Evolutionary conservation across 2,797 vertebrate genomes (phyloP).

Genomic region (Enteromius paludinosus): DNA sequence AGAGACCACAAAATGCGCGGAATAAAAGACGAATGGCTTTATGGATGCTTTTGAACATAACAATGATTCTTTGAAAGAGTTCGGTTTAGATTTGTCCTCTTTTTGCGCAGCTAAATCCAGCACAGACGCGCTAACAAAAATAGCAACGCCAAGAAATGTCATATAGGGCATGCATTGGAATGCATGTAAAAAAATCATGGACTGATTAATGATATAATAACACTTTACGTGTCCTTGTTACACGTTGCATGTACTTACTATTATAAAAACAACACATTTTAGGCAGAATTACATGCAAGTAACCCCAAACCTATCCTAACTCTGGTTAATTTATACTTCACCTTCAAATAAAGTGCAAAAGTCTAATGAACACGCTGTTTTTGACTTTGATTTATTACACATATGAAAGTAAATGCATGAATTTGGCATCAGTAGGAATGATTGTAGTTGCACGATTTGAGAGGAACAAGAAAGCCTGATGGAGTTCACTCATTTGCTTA

Average conservation of each 20-base stretch:
- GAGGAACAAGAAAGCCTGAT: neutral
- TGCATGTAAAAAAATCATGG: neutral
- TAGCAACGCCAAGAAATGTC: neutral
- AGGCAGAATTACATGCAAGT: neutral
- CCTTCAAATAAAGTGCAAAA: neutral
- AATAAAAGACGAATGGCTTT: slow-evolving; percentile 76
- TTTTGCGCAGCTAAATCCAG: slow-evolving; percentile 79
- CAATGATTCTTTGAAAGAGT: slow-evolving; percentile 81
- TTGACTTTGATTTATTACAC: neutral
- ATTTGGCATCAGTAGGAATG: neutral
- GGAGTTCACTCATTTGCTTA: neutral
- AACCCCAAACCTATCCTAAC: neutral
- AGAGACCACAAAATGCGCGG: slow-evolving; percentile 67
- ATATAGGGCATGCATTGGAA: neutral
- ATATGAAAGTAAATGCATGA: neutral
- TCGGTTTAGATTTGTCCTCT: slow-evolving; percentile 74
- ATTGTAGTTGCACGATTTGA: neutral
- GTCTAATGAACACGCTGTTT: too few relatives aligned
- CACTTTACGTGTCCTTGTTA: neutral
- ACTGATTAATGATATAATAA: neutral
- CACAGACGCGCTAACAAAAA: slow-evolving; percentile 57
- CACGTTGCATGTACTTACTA: neutral
- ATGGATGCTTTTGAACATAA: slow-evolving; percentile 83
- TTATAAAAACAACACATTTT: neutral
- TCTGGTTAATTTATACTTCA: neutral